Base-by-base conservation (phyloP, 1,140 invertebrate species). In the Cardiocondyla obscurior region DNA sequence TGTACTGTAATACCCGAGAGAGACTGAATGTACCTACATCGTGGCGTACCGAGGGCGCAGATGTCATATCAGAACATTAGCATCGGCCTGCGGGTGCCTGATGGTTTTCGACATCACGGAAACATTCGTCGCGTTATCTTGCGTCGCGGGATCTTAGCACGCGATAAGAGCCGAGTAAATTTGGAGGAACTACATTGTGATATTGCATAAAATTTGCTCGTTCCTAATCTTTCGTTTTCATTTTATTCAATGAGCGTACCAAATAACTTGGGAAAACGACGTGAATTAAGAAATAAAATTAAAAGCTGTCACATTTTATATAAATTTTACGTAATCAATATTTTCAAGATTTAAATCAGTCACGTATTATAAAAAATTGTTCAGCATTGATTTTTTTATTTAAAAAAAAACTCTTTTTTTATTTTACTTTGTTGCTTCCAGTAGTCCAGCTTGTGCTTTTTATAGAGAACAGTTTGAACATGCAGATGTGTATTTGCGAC, bases 51-150 rank as follows among this genome's bases (percentile, higher is more conserved):
- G 42, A 60, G 82, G 73, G 36, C 33, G 60, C 64, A 82, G 82
- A 85, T 85, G 88, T 77, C 83, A 81, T 87, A 89, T 89, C 85
- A 83, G 85, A 22, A 85, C 85, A 88, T 88, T 88, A 88, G 74
- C 87, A 88, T 88, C 87, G 62, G 77, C 46, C 65, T 57, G 58
- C 46, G 60, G 62, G 64, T 57, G 58, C 55, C 19, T 60, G n/a
- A 70, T 62, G 79, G 74, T 85, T 88, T 81, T 88, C 79, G 30
- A 55, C 86, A 85, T 83, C 76, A 44, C 64, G 86, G 83, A 82
- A 85, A 83, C 77, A 69, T 83, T 74, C 44, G 3, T 42, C 65
- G 62, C 70, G 44, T 14, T 85, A 83, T 88, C 83, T 67, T 33
- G 4, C n/a, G 30, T n/a, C 46, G 14, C 57, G 30, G 44, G 10